Percentiles rank a stretch among this genome's conserved stretches.
These are phyloP conservation scores for Lamellibrachia satsuma DNA, from an alignment of 2,888 invertebrate genomes.

Conservation along the genomic window DNA sequence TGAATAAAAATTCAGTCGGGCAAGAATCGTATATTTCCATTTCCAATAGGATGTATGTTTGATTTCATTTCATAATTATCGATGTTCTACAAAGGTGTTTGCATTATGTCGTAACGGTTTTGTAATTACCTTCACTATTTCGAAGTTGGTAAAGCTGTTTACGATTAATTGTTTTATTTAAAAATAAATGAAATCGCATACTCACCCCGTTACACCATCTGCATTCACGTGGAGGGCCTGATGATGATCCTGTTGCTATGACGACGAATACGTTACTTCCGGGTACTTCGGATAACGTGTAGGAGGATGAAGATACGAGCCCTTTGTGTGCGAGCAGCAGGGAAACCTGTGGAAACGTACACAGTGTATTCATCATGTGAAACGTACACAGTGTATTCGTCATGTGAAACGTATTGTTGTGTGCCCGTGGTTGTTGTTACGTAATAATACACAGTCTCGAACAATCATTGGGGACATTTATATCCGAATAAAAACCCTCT, in stretches of 20 bases:
- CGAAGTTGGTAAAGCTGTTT: neutral
- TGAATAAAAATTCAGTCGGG: too few species aligned
- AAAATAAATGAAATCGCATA: neutral
- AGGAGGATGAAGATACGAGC: neutral
- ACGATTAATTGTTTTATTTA: neutral
- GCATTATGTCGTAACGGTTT: neutral
- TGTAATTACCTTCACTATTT: neutral
- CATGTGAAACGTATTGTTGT: neutral
- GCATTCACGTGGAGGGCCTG: neutral
- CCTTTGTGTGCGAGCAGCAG: neutral
- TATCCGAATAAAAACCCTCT: neutral
- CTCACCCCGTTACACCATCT: neutral
- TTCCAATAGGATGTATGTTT: too few species aligned
- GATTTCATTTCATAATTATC: too few species aligned
- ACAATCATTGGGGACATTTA: neutral
- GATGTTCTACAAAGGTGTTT: too few species aligned
- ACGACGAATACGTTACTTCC: neutral
- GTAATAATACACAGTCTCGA: neutral
- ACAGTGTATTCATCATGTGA: neutral
- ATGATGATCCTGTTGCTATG: neutral
- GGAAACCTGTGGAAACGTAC: neutral
- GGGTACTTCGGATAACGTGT: slow-evolving; percentile 17
- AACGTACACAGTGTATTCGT: neutral
- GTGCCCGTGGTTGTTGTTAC: neutral
- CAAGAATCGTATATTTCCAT: too few species aligned